These are phyloP conservation scores for Phengaris alcon DNA, from an alignment of 2,888 invertebrate species.

Conservation along the genomic window DNA sequence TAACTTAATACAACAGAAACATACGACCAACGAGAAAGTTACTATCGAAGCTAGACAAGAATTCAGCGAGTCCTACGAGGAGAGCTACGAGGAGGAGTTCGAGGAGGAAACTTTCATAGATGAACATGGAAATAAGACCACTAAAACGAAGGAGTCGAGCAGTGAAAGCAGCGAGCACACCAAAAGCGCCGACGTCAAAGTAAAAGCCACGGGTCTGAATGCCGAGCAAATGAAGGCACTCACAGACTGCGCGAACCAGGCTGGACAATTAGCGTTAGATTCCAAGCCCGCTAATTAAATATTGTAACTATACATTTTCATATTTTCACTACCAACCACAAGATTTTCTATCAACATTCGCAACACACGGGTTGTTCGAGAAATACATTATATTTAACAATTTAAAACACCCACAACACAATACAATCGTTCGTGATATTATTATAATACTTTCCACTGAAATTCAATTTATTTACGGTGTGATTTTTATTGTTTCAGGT, in stretches of 20 bases:
- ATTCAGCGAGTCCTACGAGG: constrained; percentile 69
- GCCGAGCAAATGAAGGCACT: constrained; percentile 71
- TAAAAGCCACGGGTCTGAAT: constrained; percentile 71
- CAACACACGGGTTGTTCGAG: not conserved
- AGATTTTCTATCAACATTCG: not conserved
- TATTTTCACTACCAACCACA: constrained; percentile 22
- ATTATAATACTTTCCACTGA: not conserved
- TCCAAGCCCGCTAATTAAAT: constrained; percentile 69
- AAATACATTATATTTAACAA: not conserved
- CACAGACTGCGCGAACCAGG: constrained; percentile 72
- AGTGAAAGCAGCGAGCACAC: constrained; percentile 74
- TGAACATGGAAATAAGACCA: constrained; percentile 67
- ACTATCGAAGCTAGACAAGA: constrained; percentile 74
- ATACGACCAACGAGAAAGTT: constrained; percentile 61
- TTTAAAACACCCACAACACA: not conserved
- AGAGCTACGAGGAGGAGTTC: constrained; percentile 74
- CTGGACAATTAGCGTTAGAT: constrained; percentile 73
- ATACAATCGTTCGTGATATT: not conserved
- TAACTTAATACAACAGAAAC: constrained; percentile 62
- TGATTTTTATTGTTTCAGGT: constrained; percentile 70
- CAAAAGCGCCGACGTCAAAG: constrained; percentile 71
- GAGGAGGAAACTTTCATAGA: constrained; percentile 74
- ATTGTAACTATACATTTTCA: constrained; percentile 49
- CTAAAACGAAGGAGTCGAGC: constrained; percentile 70
- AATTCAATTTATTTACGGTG: constrained; percentile 28